Evolutionary conservation across 2,888 invertebrate species (phyloP).

Genomic region (Stenchaetothrips biformis): DNA sequence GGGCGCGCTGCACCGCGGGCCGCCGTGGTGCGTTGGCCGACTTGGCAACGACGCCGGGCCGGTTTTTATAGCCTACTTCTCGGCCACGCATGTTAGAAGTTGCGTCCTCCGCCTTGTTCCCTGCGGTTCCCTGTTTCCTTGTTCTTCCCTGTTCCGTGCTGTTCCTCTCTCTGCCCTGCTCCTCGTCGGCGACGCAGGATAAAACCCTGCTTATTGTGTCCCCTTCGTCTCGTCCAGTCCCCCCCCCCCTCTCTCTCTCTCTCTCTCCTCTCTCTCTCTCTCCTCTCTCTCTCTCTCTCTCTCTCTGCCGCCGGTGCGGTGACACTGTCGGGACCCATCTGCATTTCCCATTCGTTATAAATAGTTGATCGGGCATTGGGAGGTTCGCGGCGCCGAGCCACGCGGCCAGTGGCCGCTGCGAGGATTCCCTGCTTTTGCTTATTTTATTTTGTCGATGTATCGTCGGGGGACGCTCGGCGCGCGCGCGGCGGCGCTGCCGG

Average conservation of each 20-base stretch:
- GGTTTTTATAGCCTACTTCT: conserved; percentile 25
- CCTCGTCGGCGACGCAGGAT: no score
- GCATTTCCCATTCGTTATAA: neutral
- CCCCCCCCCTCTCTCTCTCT: neutral
- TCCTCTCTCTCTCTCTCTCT: neutral
- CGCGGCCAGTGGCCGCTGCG: neutral
- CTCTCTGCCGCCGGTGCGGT: neutral
- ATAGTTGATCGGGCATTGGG: neutral
- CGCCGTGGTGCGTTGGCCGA: neutral
- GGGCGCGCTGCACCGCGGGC: neutral
- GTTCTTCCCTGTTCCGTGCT: neutral
- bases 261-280: neutral
- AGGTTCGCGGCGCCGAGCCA: no score
- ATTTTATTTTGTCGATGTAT: neutral
- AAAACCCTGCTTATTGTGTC: no score
- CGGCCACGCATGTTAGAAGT: conserved; percentile 12
- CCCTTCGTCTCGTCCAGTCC: no score
- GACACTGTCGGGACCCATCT: neutral
- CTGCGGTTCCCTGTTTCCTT: neutral
- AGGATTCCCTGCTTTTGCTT: neutral
- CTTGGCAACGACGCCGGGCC: conserved; percentile 21
- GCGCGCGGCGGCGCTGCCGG: no score
- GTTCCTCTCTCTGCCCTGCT: no score
- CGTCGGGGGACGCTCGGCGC: neutral
- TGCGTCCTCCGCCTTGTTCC: neutral